phyloP scores from a whole-genome alignment of 2,797 vertebrate species.

The Poeciliopsis presidionis region DNA sequence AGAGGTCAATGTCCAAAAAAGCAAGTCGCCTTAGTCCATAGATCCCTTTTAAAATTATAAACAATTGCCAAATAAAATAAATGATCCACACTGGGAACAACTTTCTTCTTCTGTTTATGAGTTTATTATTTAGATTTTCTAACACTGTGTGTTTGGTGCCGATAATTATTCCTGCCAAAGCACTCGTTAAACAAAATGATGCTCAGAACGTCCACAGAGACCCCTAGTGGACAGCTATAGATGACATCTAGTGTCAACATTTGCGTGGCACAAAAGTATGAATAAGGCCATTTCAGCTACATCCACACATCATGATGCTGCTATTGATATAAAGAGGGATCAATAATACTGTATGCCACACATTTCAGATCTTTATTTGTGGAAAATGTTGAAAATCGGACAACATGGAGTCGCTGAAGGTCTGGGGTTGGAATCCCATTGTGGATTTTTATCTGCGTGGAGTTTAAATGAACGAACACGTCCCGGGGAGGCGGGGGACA shows the following conservation, averaged over 20 bases:
- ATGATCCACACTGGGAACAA: not conserved
- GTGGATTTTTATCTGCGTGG: not conserved
- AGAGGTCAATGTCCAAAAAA: too few species aligned
- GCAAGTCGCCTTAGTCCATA: too few species aligned
- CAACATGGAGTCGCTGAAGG: not conserved
- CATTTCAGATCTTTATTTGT: not conserved
- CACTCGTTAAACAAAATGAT: too few species aligned
- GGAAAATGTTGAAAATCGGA: not conserved
- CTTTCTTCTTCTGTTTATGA: not conserved
- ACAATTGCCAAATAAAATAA: too few species aligned
- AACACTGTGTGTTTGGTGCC: not conserved
- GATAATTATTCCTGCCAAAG: not conserved
- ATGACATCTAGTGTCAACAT: not conserved
- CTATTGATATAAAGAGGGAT: too few species aligned
- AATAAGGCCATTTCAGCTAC: not conserved
- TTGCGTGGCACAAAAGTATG: not conserved
- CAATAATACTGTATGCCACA: too few species aligned
- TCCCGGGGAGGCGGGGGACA: too few species aligned
- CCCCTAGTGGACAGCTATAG: not conserved
- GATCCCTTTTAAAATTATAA: too few species aligned
- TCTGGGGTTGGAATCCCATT: not conserved
- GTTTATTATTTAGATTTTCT: not conserved
- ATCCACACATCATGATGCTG: not conserved
- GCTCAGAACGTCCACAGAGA: not conserved
- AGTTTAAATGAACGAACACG: not conserved